phyloP scores from a whole-genome alignment of 2,113 vertebrate species.

The Ammodytes marinus region DNA sequence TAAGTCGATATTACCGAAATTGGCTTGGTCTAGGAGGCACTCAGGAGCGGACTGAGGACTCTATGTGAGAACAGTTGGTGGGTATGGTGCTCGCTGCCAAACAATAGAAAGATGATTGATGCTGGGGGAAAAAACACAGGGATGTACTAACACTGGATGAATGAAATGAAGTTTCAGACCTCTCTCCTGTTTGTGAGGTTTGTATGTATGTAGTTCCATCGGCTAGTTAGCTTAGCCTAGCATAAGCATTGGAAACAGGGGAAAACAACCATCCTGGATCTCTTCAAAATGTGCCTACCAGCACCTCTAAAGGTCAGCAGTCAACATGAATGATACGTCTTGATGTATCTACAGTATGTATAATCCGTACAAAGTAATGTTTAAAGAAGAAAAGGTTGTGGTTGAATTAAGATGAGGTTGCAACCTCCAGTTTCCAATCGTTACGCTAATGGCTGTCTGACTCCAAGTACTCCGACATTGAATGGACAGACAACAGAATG shows the following conservation, averaged over 20 bases:
- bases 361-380: too few relatives aligned
- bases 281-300: not conserved
- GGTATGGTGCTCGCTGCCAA: not conserved
- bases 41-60: not conserved
- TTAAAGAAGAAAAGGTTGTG: too few relatives aligned
- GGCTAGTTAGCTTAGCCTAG: not conserved
- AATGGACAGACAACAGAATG: too few relatives aligned
- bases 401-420: too few relatives aligned
- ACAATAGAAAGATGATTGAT: not conserved
- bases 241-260: not conserved
- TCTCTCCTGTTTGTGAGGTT: not conserved
- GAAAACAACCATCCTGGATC: not conserved
- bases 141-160: too few relatives aligned
- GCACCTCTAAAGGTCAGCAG: too few relatives aligned
- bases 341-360: too few relatives aligned
- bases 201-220: not conserved
- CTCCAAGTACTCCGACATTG: too few relatives aligned
- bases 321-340: too few relatives aligned
- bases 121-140: not conserved
- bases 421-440: too few relatives aligned
- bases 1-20: slow-evolving; percentile 5
- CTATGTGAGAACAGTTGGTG: not conserved
- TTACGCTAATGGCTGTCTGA: too few relatives aligned
- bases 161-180: too few relatives aligned
- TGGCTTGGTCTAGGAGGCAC: not conserved